Percentiles rank a stretch among this genome's conserved stretches.
Evolutionary conservation across 2,888 invertebrate species (phyloP).

Genomic region (Agrotis segetum): DNA sequence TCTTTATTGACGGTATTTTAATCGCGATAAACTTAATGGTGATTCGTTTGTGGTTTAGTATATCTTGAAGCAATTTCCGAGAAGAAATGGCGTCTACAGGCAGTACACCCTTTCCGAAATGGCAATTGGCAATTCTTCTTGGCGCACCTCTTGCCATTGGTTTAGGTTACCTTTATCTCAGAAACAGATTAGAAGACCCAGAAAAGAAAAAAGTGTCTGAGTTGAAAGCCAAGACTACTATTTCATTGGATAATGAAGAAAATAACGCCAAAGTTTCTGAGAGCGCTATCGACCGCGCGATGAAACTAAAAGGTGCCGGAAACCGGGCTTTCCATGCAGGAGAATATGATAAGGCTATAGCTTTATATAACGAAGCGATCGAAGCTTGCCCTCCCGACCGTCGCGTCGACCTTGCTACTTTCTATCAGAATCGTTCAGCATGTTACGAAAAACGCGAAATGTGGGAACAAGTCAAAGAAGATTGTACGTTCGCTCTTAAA

Average conservation of each 20-base stretch:
- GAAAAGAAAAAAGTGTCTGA: conserved; percentile 90
- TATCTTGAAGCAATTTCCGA: conserved; percentile 67
- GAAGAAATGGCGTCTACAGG: conserved; percentile 88
- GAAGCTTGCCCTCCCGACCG: conserved; percentile 95
- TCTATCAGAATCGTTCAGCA: conserved; percentile 99
- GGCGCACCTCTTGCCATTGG: conserved; percentile 96
- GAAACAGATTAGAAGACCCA: conserved; percentile 90
- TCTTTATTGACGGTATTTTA: conserved; percentile 72
- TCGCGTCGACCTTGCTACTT: conserved; percentile 95
- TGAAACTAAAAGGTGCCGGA: conserved; percentile 96
- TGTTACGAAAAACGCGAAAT: conserved; percentile 97
- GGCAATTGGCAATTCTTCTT: conserved; percentile 96
- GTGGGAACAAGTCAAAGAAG: conserved; percentile 95
- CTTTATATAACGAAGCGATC: conserved; percentile 97
- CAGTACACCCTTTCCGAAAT: conserved; percentile 93
- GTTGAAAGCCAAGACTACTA: conserved; percentile 89
- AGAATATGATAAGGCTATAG: conserved; percentile 97
- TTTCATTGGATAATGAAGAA: conserved; percentile 92
- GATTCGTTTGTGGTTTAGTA: conserved; percentile 76
- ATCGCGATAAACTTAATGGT: conserved; percentile 81
- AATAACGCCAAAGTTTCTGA: conserved; percentile 84
- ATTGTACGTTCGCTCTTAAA: conserved; percentile 96
- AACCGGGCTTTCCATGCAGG: conserved; percentile 96
- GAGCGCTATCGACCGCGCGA: conserved; percentile 94
- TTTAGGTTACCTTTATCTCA: conserved; percentile 94